These are phyloP conservation scores for Halichondria panicea DNA, from an alignment of 37 sponge, comb jelly and placozoan genomes.

Conservation along the genomic window DNA sequence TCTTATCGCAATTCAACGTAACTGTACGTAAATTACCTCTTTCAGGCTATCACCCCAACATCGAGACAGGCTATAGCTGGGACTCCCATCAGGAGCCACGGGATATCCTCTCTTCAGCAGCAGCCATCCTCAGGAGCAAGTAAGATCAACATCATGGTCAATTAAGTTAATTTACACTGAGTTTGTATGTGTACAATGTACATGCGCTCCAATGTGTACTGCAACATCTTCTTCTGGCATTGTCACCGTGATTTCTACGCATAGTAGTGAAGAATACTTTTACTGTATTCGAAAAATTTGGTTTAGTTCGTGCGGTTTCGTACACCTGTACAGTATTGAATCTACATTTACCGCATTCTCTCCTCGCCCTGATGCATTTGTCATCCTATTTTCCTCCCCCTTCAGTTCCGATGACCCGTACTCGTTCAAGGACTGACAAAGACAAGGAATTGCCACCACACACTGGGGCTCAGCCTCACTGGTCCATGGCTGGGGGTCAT, in stretches of 20 bases:
- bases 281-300: no score
- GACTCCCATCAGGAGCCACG: constrained; percentile 36
- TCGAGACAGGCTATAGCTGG: constrained; percentile 50
- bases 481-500: constrained; percentile 12
- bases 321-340: no score
- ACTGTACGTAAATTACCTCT: not conserved
- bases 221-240: no score
- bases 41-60: constrained; percentile 35
- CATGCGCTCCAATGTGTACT: not conserved
- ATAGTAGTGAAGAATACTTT: no score
- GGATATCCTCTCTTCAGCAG: not conserved
- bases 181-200: not conserved
- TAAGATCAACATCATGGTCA: not conserved
- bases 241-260: no score
- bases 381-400: not conserved
- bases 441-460: constrained; percentile 1
- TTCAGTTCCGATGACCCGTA: constrained; percentile 58
- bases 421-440: constrained; percentile 51
- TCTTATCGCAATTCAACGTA: not conserved
- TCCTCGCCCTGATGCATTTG: not conserved
- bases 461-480: not conserved
- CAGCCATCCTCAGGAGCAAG: constrained; percentile 27
- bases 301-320: no score
- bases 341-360: no score
- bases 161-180: not conserved